These are phyloP conservation scores for Ladona fulva DNA, from an alignment of 1,140 invertebrate genomes.

Conservation along the genomic window DNA sequence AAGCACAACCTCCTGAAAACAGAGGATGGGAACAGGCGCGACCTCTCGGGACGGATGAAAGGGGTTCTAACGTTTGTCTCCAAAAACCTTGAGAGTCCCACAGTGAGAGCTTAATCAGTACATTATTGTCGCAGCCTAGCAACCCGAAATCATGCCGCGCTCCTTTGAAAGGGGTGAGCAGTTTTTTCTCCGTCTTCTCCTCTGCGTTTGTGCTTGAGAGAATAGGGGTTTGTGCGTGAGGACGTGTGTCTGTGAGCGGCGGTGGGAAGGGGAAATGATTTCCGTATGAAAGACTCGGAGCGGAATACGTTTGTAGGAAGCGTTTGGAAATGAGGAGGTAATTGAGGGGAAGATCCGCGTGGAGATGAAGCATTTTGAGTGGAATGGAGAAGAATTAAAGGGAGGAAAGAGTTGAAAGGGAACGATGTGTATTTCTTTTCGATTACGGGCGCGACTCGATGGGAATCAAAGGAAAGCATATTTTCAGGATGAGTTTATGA, in stretches of 20 bases:
- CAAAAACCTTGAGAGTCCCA: neutral
- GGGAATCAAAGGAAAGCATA: too few species aligned
- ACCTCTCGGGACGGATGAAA: neutral
- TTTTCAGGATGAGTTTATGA: too few species aligned
- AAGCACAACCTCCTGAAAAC: too few species aligned
- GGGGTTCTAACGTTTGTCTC: neutral
- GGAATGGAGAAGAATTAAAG: neutral
- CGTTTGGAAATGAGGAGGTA: neutral
- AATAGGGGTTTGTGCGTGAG: neutral
- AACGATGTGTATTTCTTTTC: too few species aligned
- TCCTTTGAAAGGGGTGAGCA: neutral
- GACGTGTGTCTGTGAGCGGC: neutral
- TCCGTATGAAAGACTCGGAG: neutral
- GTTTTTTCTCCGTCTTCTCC: neutral
- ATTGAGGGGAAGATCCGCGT: neutral
- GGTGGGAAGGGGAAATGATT: neutral
- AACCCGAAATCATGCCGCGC: neutral
- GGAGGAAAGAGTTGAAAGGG: too few species aligned
- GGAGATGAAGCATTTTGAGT: neutral
- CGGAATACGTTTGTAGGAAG: neutral
- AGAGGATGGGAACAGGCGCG: too few species aligned
- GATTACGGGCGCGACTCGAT: too few species aligned
- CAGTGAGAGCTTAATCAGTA: neutral
- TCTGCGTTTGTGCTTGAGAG: too few species aligned
- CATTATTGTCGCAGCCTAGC: constrained; percentile 3